Conservation (phyloP, 2,888 invertebrate species). For the Chalcis sispes region DNA sequence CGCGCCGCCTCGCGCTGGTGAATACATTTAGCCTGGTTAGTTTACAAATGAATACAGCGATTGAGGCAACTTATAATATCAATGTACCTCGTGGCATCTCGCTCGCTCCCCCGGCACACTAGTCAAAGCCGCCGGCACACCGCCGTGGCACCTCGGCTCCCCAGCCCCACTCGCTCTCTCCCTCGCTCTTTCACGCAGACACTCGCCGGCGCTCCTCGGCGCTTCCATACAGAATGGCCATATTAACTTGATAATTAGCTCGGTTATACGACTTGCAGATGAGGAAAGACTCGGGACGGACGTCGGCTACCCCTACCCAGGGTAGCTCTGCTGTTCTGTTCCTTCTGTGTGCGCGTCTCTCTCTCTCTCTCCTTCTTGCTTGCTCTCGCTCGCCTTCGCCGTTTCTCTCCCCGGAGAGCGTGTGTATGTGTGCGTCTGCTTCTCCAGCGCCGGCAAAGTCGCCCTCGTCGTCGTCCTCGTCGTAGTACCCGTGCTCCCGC, state of each 20-base stretch:
- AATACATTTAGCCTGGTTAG: constrained; percentile 78
- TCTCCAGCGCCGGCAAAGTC: constrained; percentile 5
- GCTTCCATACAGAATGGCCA: constrained; percentile 85
- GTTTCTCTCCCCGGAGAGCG: constrained; percentile 18
- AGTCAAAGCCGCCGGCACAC: too few relatives aligned
- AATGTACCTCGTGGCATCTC: constrained; percentile 78
- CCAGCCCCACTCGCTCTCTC: constrained; percentile 62
- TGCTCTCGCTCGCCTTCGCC: constrained; percentile 65
- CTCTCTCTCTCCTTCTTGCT: constrained; percentile 50
- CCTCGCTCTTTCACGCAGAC: constrained; percentile 32
- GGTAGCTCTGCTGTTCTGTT: constrained; percentile 59
- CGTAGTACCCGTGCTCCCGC: constrained; percentile 45
- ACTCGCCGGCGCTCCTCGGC: constrained; percentile 63
- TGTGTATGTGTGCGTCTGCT: constrained; percentile 7
- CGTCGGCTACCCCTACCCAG: constrained; percentile 76
- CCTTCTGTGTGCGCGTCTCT: constrained; percentile 17
- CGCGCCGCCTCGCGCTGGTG: constrained; percentile 74
- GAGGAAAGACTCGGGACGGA: constrained; percentile 79
- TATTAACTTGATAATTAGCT: constrained; percentile 94
- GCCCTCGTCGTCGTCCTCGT: constrained; percentile 61
- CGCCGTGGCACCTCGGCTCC: constrained; percentile 69
- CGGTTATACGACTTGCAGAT: constrained; percentile 94
- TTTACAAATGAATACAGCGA: constrained; percentile 85
- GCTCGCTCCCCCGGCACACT: constrained; percentile 56
- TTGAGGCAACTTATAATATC: constrained; percentile 85